Conservation (phyloP, 2,888 invertebrate species). For the Tenthredo distinguenda region DNA sequence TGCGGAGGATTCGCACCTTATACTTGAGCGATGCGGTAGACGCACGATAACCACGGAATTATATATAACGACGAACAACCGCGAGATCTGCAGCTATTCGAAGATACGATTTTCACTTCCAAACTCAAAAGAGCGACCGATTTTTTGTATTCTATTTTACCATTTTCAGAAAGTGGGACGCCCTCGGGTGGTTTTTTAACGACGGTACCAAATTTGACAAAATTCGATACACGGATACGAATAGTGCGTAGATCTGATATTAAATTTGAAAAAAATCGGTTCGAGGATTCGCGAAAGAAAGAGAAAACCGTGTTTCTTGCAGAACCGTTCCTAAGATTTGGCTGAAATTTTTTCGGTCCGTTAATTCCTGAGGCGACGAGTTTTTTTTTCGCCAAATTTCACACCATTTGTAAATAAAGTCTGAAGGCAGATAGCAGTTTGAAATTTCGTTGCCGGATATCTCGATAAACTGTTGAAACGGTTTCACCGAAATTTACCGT, state of each 20-base stretch:
- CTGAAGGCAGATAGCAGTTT: too few species aligned
- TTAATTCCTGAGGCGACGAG: too few species aligned
- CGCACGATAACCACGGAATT: slow-evolving; percentile 27
- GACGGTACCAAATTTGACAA: background rate
- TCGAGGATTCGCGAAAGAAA: background rate
- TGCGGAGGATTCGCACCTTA: slow-evolving; percentile 47
- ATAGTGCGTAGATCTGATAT: background rate
- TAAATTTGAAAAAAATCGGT: background rate
- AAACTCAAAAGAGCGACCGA: background rate
- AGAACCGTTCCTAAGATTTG: too few species aligned
- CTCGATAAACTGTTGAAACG: too few species aligned
- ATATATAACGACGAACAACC: background rate
- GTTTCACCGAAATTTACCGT: background rate
- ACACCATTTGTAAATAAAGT: too few species aligned
- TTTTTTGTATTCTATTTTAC: background rate
- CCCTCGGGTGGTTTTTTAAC: too few species aligned
- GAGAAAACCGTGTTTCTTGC: background rate
- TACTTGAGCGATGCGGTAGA: slow-evolving; percentile 38
- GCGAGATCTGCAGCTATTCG: background rate
- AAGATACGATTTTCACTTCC: background rate
- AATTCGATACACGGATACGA: background rate
- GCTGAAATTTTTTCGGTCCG: too few species aligned
- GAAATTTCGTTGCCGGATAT: too few species aligned
- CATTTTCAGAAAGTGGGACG: background rate
- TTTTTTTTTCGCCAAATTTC: too few species aligned